Evolutionary conservation across 1,140 invertebrate genomes (phyloP).

Genomic region (Pygmarrhopalites habei): DNA sequence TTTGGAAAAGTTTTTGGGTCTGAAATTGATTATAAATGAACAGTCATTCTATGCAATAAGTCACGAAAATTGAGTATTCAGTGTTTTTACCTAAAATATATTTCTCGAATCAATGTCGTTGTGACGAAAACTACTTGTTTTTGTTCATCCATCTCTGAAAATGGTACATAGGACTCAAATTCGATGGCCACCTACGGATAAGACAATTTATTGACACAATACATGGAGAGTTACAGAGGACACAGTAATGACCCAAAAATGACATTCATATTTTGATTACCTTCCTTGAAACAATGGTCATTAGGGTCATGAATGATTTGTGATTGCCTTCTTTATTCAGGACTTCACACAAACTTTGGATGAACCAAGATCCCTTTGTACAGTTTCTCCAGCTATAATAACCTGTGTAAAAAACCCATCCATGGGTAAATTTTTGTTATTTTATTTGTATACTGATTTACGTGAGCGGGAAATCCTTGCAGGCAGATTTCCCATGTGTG

Average conservation of each 20-base stretch:
- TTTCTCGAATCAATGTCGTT: conserved; percentile 76
- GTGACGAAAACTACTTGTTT: conserved; percentile 93
- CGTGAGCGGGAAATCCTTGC: no score
- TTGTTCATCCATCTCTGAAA: conserved; percentile 75
- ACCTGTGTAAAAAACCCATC: conserved; percentile 54
- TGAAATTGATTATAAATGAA: no score
- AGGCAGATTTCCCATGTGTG: no score
- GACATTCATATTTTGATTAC: conserved; percentile 4
- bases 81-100: conserved; percentile 44
- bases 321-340: conserved; percentile 62
- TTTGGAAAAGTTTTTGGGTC: no score
- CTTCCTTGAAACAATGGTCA: conserved; percentile 73
- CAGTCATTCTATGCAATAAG: no score
- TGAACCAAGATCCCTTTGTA: conserved; percentile 85
- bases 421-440: no score
- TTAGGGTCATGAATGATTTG: conserved; percentile 72
- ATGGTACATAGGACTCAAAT: conserved; percentile 81
- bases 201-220: not conserved
- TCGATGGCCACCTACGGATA: conserved; percentile 69
- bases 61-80: no score
- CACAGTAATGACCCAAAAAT: not conserved
- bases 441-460: no score
- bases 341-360: conserved; percentile 82
- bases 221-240: not conserved
- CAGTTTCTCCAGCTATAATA: conserved; percentile 94